phyloP scores from a whole-genome alignment of 2,113 vertebrate species.

The Cynopterus brachyotis region DNA sequence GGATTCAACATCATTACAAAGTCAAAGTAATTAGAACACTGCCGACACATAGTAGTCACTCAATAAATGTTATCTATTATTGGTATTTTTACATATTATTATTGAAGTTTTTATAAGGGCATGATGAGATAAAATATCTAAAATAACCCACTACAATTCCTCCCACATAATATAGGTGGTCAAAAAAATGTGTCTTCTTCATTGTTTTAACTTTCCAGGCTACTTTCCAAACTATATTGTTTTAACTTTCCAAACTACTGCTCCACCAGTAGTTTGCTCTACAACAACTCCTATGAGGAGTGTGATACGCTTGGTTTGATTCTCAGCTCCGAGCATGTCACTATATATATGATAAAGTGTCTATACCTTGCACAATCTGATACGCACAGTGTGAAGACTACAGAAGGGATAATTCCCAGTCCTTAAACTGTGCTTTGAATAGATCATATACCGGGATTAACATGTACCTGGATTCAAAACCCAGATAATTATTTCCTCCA shows the following conservation, averaged over 20 bases:
- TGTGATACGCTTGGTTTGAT: background rate
- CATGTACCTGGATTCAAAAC: background rate
- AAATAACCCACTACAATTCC: background rate
- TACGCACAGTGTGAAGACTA: background rate
- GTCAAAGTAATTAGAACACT: background rate
- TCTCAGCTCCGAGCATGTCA: background rate
- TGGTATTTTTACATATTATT: background rate
- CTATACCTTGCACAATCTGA: no score
- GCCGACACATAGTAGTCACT: background rate
- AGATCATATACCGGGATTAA: no score
- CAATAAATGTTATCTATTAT: background rate
- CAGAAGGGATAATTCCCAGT: background rate
- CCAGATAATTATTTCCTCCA: background rate
- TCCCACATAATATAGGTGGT: background rate
- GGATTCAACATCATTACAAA: background rate
- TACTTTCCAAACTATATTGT: background rate
- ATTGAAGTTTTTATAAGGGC: background rate
- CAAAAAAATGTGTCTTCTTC: background rate
- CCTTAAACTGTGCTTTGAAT: background rate
- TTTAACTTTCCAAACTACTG: background rate
- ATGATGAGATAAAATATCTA: background rate
- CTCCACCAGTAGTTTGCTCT: background rate
- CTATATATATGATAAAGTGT: background rate
- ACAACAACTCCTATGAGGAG: background rate
- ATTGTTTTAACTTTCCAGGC: background rate